These are phyloP conservation scores for Drosophila micromelanica DNA, from an alignment of 1,140 invertebrate species.

Conservation along the genomic window DNA sequence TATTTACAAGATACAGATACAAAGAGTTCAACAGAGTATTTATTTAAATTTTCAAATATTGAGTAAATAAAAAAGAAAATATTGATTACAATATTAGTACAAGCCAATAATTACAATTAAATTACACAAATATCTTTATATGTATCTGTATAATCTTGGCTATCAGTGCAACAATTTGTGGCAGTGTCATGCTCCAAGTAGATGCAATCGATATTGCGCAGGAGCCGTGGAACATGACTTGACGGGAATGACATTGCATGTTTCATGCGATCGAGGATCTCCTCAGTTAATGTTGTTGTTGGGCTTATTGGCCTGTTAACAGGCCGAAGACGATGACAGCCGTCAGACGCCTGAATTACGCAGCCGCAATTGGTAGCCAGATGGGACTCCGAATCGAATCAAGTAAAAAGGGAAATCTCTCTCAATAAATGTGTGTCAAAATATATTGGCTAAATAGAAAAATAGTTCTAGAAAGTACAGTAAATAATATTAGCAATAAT, in stretches of 20 bases:
- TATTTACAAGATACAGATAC: too few species aligned
- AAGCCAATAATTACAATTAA: neutral
- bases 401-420: neutral
- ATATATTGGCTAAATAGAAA: too few species aligned
- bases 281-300: neutral
- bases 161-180: neutral
- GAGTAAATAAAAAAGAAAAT: too few species aligned
- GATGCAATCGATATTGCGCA: conserved; percentile 22
- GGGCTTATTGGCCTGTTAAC: conserved; percentile 17
- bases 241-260: conserved; percentile 60
- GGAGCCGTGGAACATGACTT: conserved; percentile 48
- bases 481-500: too few species aligned
- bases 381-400: neutral
- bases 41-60: too few species aligned
- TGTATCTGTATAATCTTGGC: neutral
- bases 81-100: too few species aligned
- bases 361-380: conserved; percentile 25
- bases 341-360: conserved; percentile 45
- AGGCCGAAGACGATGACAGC: conserved; percentile 49
- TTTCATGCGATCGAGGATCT: conserved; percentile 28
- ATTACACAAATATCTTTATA: too few species aligned
- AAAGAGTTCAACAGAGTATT: too few species aligned
- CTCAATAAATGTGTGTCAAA: too few species aligned
- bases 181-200: neutral
- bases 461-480: too few species aligned